These are phyloP conservation scores for Cavia porcellus DNA, from an alignment of 2,113 vertebrate genomes.

Conservation along the genomic window DNA sequence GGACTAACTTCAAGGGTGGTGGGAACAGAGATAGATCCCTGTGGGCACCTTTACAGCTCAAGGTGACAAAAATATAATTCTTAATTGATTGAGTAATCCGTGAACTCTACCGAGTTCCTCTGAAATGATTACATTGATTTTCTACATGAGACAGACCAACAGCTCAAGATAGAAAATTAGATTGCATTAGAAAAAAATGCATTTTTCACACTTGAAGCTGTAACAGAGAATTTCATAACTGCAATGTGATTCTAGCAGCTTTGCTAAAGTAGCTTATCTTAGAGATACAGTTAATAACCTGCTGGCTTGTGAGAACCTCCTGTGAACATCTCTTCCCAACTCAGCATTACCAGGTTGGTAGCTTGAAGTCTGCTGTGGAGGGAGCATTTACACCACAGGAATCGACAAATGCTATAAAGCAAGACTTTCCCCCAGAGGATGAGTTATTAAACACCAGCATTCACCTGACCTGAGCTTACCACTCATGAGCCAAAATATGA, in stretches of 20 bases:
- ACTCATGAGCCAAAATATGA: constrained; percentile 21
- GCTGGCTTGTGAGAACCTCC: constrained; percentile 3
- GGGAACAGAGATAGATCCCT: background rate
- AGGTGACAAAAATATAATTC: constrained; percentile 53
- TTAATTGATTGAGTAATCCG: constrained; percentile 62
- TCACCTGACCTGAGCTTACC: constrained; percentile 5
- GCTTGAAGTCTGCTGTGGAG: background rate
- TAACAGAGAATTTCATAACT: constrained; percentile 71
- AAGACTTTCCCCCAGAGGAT: background rate
- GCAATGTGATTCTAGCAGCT: constrained; percentile 49
- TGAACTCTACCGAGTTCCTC: constrained; percentile 49
- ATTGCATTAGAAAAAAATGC: constrained; percentile 63
- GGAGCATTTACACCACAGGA: constrained; percentile 62
- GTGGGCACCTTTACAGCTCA: background rate
- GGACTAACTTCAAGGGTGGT: background rate
- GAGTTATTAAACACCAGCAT: constrained; percentile 55
- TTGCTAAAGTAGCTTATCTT: constrained; percentile 63
- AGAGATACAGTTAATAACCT: constrained; percentile 44
- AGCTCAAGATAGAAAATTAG: constrained; percentile 77
- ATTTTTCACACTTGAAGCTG: constrained; percentile 75
- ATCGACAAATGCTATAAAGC: constrained; percentile 48
- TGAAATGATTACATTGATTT: constrained; percentile 78
- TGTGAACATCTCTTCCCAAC: background rate
- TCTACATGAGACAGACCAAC: constrained; percentile 63
- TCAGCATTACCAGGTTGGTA: background rate